phyloP scores from a whole-genome alignment of 2,888 invertebrate genomes.

The Ochropacha duplaris region DNA sequence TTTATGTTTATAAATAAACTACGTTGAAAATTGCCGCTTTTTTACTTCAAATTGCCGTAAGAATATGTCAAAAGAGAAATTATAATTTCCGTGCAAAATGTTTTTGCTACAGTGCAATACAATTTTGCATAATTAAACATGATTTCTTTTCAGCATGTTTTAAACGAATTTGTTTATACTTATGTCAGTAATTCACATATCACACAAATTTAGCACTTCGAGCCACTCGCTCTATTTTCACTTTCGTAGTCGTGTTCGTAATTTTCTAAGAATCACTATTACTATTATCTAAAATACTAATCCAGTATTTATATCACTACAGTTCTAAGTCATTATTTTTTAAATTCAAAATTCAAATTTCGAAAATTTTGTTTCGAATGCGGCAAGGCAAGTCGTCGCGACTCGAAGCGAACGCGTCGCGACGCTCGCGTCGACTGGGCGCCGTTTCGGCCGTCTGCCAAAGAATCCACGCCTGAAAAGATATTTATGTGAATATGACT shows the following conservation, averaged over 20 bases:
- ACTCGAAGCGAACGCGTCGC: conserved; percentile 64
- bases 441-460: conserved; percentile 73
- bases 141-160: too few species aligned
- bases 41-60: not conserved
- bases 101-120: not conserved
- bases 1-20: conserved; percentile 49
- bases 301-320: conserved; percentile 26
- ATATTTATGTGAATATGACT: conserved; percentile 75
- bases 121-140: too few species aligned
- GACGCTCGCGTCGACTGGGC: conserved; percentile 70
- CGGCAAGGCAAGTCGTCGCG: conserved; percentile 48
- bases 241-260: conserved; percentile 36
- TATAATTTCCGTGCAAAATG: too few species aligned
- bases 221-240: conserved; percentile 38
- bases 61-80: too few species aligned
- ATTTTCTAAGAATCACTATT: conserved; percentile 7
- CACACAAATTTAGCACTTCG: conserved; percentile 11
- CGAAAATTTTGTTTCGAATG: conserved; percentile 42
- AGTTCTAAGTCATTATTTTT: conserved; percentile 2
- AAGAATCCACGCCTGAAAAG: conserved; percentile 73
- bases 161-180: conserved; percentile 6
- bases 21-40: not conserved
- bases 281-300: conserved; percentile 7
- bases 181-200: not conserved
- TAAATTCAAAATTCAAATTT: conserved; percentile 38